Evolutionary conservation across 2,113 vertebrate genomes (phyloP), one percentile per base, ranked within the genome.

Genomic region (Hypomesus transpacificus): DNA sequence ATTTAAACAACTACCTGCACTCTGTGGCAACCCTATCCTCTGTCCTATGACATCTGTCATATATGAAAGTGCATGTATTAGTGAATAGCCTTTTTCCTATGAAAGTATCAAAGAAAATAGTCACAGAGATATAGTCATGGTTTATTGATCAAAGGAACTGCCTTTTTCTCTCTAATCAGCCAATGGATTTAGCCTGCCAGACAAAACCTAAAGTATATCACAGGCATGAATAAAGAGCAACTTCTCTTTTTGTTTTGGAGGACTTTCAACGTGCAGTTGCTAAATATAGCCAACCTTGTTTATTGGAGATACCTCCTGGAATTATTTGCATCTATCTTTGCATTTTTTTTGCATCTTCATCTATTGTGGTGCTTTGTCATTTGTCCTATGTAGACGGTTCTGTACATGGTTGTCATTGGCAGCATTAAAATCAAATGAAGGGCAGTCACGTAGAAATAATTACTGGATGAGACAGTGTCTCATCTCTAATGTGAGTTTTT

Each of bases 91-190:
- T 34, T 34, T 34, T 34, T 34, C 31, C 31, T 6, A 34, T 6
- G 31, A 34, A 34, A 5, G 31, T 34, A 34, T 34, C 31, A 16
- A 52, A 75, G 14, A 26, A 64, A 77, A 68, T 75, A 54, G 82
- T 81, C 74, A 82, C 76, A 76, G 82, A 82, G 71, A 46, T 63
- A 50, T 57, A 34, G 31, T 74, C 74, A 85, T 87, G 76, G 81
- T 84, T 87, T 78, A 75, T 84, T 80, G 76, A 87, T 89, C 84
- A 88, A 87, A 89, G 76, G 1, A 64, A 9, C 20, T 53, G 69
- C 57, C 78, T 68, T 67, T 51, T 70, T 80, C 67, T 73, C 5
- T 76, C 80, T 80, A 79, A 89, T 86, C 85, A 89, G 73, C 59
- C 28, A 54, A 82, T 79, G 79, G 69, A 82, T 34, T 75, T 80